Percentiles rank a stretch among this genome's conserved stretches.
Evolutionary conservation across 2,113 vertebrate species (phyloP).

Genomic region (Neodon shergylaensis): DNA sequence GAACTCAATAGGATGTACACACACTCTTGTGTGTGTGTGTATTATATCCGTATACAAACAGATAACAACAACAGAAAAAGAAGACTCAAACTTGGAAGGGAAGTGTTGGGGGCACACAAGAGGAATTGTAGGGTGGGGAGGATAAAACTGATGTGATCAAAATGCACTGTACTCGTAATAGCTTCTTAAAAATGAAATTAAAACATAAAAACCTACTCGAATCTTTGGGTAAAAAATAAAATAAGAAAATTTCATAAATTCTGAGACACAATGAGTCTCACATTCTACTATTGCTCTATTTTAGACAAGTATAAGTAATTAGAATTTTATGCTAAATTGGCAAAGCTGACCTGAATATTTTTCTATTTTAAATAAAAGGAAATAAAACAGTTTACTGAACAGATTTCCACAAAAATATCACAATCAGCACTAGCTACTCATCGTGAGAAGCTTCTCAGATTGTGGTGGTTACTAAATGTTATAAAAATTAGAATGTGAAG

Average conservation of each 20-base stretch:
- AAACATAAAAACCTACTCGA: not conserved
- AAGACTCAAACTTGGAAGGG: not conserved
- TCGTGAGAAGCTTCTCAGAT: not conserved
- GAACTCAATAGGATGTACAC: too few species aligned
- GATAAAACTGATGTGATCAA: not conserved
- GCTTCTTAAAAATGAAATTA: not conserved
- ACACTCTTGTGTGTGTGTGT: not conserved
- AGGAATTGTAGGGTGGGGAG: not conserved
- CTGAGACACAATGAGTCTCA: not conserved
- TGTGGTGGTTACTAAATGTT: not conserved
- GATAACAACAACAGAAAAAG: not conserved
- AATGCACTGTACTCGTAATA: not conserved
- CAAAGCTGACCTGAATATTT: not conserved
- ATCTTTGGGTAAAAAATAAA: not conserved
- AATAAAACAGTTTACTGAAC: not conserved
- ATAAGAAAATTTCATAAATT: not conserved
- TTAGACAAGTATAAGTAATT: not conserved
- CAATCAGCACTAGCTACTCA: not conserved
- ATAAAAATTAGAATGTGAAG: slow-evolving; percentile 42
- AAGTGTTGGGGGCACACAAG: too few species aligned
- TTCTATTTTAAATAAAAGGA: slow-evolving; percentile 14
- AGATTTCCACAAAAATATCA: not conserved
- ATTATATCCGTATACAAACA: not conserved
- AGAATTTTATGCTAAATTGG: slow-evolving; percentile 13
- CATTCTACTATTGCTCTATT: not conserved